A percentile compares a stretch with the other conserved stretches of the same genome.
phyloP scores from a whole-genome alignment of 2,888 invertebrate genomes.

The Meiosimyza decipiens region DNA sequence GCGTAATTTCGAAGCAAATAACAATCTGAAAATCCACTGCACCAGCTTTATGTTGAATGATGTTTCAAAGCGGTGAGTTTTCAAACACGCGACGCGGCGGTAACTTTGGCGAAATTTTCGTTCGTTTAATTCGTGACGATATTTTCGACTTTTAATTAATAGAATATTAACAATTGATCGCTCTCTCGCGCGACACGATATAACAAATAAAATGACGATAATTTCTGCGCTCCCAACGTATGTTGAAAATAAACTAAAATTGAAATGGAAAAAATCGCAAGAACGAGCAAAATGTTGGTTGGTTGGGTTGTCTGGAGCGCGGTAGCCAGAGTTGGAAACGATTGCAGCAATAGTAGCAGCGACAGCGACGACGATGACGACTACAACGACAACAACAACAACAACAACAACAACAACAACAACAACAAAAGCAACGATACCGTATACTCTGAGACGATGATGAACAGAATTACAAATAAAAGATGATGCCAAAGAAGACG shows the following conservation, averaged over 20 bases:
- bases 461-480: constrained; percentile 66
- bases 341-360: constrained; percentile 34
- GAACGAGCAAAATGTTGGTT: constrained; percentile 28
- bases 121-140: not conserved
- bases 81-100: no score
- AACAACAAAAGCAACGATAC: constrained; percentile 19
- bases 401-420: constrained; percentile 28
- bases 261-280: constrained; percentile 34
- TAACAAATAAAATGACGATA: constrained; percentile 6
- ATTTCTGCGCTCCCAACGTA: constrained; percentile 32
- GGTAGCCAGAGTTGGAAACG: constrained; percentile 34
- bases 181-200: constrained; percentile 1
- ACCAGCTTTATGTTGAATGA: no score
- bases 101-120: not conserved
- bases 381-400: constrained; percentile 38
- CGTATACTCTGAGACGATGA: constrained; percentile 55
- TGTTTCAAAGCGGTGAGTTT: no score
- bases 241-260: constrained; percentile 37
- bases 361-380: constrained; percentile 49
- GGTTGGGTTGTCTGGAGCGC: constrained; percentile 31
- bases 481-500: constrained; percentile 64
- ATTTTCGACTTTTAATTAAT: not conserved
- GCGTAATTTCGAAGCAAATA: no score
- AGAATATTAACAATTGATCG: constrained; percentile 1
- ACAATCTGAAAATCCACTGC: no score